Conservation (phyloP, 2,888 invertebrate genomes). For the Eugnorisma glareosa region DNA sequence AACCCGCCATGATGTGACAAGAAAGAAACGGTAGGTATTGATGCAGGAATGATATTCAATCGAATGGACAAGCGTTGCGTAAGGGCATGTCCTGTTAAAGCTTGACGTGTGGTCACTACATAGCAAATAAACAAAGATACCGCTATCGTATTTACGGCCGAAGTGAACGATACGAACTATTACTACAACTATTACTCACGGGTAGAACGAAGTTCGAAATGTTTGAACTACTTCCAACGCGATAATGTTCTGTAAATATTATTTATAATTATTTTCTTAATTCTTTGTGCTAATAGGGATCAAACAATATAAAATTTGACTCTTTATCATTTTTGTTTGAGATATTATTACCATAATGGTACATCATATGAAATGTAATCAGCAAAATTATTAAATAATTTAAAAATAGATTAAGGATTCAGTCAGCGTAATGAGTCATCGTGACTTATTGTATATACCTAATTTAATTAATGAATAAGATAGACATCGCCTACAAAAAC, state of each 20-base stretch:
- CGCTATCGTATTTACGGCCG: constrained; percentile 61
- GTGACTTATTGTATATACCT: constrained; percentile 17
- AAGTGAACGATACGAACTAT: constrained; percentile 38
- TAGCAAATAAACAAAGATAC: constrained; percentile 61
- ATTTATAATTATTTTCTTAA: neutral
- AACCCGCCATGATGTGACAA: neutral
- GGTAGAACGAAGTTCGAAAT: constrained; percentile 58
- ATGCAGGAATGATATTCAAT: neutral
- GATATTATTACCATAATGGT: neutral
- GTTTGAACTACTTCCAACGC: constrained; percentile 41
- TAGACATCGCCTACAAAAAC: neutral
- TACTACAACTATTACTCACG: constrained; percentile 44
- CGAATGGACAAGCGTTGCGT: no score
- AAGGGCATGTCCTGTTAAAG: neutral
- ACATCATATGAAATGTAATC: neutral
- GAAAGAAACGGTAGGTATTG: neutral
- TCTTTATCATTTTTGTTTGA: neutral
- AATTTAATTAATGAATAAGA: constrained; percentile 26
- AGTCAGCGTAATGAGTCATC: constrained; percentile 2
- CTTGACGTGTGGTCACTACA: constrained; percentile 5
- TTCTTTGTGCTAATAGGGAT: neutral
- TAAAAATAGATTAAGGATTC: constrained; percentile 8
- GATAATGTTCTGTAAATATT: constrained; percentile 42
- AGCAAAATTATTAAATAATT: constrained; percentile 3
- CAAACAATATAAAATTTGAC: neutral